A percentile compares a stretch with the other conserved stretches of the same genome.
Conservation (phyloP, 2,888 invertebrate genomes). For the Drosophila pegasa region DNA sequence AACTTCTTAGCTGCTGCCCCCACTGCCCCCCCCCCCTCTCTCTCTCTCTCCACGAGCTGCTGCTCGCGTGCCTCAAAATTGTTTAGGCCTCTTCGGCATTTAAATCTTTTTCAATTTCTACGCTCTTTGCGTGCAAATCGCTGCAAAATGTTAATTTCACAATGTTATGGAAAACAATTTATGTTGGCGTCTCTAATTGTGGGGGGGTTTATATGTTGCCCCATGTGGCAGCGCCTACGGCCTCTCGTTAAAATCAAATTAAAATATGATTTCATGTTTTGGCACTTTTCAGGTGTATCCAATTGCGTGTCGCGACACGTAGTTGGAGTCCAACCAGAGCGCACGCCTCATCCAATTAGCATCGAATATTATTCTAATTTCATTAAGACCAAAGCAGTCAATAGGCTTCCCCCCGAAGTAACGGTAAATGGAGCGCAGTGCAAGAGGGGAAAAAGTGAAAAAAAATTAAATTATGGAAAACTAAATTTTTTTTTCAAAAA, state of each 20-base stretch:
- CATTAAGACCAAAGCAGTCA: slow-evolving; percentile 57
- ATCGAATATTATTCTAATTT: slow-evolving; percentile 58
- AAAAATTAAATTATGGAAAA: neutral
- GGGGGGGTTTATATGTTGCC: slow-evolving; percentile 8
- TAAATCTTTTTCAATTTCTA: slow-evolving; percentile 45
- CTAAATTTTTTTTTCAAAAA: neutral
- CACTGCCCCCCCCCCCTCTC: neutral
- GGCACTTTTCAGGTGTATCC: slow-evolving; percentile 58
- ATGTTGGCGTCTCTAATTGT: slow-evolving; percentile 64
- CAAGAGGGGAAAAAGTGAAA: neutral
- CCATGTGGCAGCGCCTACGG: slow-evolving; percentile 13
- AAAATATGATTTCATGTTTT: slow-evolving; percentile 75
- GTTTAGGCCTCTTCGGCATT: slow-evolving; percentile 41
- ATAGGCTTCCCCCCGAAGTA: slow-evolving; percentile 59
- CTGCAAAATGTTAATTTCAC: slow-evolving; percentile 64
- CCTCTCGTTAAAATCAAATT: slow-evolving; percentile 63
- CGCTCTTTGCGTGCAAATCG: slow-evolving; percentile 68
- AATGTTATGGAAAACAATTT: slow-evolving; percentile 30
- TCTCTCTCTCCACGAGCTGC: neutral
- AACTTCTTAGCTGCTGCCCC: slow-evolving; percentile 5
- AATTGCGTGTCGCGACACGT: slow-evolving; percentile 50
- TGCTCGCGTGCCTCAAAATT: slow-evolving; percentile 60
- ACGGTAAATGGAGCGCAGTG: neutral
- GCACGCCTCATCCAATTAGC: slow-evolving; percentile 68
- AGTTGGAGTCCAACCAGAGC: slow-evolving; percentile 7